These are phyloP conservation scores for Phylloscopus trochilus DNA, from an alignment of 2,113 vertebrate species.

Conservation along the genomic window DNA sequence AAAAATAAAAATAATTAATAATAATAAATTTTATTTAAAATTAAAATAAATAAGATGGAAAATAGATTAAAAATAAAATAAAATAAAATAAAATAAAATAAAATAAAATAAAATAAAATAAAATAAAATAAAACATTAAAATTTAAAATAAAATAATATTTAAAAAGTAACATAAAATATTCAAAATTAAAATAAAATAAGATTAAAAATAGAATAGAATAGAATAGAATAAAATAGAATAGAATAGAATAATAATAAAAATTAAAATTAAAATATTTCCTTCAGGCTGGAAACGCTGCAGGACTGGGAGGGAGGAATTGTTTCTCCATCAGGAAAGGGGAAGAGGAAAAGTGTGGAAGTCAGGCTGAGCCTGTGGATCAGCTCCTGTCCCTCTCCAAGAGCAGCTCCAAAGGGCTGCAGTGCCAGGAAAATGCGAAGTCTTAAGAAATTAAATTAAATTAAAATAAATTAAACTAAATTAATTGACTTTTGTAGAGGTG, in stretches of 20 bases:
- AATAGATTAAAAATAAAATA: not conserved
- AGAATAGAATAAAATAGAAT: too few species aligned
- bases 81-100: not conserved
- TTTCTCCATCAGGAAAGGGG: not conserved
- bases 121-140: not conserved
- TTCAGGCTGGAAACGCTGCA: not conserved
- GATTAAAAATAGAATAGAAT: too few species aligned
- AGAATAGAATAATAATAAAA: not conserved
- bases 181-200: not conserved
- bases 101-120: not conserved
- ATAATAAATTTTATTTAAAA: not conserved
- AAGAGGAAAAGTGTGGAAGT: rapidly evolving
- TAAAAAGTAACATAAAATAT: too few species aligned
- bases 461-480: not conserved
- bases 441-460: not conserved
- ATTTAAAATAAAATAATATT: not conserved
- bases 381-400: not conserved
- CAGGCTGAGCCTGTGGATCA: not conserved
- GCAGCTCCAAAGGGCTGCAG: not conserved
- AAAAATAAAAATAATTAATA: not conserved
- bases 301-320: not conserved
- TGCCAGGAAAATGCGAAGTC: not conserved
- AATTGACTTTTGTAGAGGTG: not conserved
- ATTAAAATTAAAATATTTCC: not conserved
- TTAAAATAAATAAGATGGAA: not conserved